phyloP scores from a whole-genome alignment of 2,888 invertebrate genomes.

The Hypselothyrea guttata region DNA sequence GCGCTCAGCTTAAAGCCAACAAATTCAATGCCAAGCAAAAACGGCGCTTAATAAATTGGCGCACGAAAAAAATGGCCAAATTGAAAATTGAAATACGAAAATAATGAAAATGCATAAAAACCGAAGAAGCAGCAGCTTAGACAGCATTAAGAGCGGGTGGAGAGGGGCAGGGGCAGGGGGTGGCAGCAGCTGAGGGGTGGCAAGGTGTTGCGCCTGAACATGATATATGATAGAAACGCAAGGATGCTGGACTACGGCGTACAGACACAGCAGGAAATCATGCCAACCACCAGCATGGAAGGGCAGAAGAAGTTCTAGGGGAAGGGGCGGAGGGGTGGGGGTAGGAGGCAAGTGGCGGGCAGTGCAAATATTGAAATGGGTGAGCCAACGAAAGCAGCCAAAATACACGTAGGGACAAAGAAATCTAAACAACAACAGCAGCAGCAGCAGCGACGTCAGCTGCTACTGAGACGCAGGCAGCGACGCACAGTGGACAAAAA shows the following conservation, averaged over 20 bases:
- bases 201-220: conserved; percentile 61
- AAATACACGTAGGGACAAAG: conserved; percentile 61
- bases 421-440: conserved; percentile 73
- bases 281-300: conserved; percentile 52
- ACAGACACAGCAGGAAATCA: conserved; percentile 72
- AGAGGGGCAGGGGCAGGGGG: too few relatives aligned
- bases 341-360: conserved; percentile 1
- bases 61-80: conserved; percentile 47
- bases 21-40: conserved; percentile 7
- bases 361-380: conserved; percentile 71
- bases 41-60: conserved; percentile 52
- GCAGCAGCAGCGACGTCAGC: conserved; percentile 18
- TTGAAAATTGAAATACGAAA: conserved; percentile 53
- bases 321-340: background rate
- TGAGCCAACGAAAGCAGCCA: conserved; percentile 51
- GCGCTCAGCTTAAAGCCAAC: conserved; percentile 13
- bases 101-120: conserved; percentile 68
- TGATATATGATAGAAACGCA: conserved; percentile 71
- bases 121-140: conserved; percentile 26
- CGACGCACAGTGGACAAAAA: too few relatives aligned
- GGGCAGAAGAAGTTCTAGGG: conserved; percentile 13
- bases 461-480: conserved; percentile 6
- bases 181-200: conserved; percentile 3
- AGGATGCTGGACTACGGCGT: conserved; percentile 1
- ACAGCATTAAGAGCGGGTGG: background rate